A percentile compares a stretch with the other conserved stretches of the same genome.
phyloP scores from a whole-genome alignment of 2,888 invertebrate species.

The Tiphia femorata region DNA sequence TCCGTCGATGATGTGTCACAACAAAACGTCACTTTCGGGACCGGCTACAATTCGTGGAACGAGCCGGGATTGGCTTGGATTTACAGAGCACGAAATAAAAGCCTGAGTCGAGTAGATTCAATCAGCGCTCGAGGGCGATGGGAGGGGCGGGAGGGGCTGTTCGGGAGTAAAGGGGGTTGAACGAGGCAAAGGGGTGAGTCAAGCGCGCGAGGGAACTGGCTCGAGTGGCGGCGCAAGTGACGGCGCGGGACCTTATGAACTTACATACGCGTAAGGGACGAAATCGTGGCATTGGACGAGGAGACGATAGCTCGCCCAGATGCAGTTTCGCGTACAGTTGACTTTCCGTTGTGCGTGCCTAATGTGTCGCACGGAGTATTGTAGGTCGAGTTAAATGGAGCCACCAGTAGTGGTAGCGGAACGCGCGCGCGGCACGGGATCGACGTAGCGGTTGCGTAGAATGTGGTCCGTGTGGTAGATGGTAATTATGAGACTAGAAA shows the following conservation, averaged over 20 bases:
- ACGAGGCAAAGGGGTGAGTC: conserved; percentile 30
- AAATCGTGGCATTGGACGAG: too few relatives aligned
- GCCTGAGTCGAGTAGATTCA: conserved; percentile 39
- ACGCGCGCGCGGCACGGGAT: too few relatives aligned
- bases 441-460: too few relatives aligned
- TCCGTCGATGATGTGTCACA: conserved; percentile 20
- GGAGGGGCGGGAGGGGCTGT: conserved; percentile 23
- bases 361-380: too few relatives aligned
- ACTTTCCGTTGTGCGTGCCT: too few relatives aligned
- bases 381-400: background rate
- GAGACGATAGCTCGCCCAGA: too few relatives aligned
- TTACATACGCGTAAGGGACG: too few relatives aligned
- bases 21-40: conserved; percentile 35
- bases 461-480: too few relatives aligned
- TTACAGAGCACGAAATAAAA: conserved; percentile 42
- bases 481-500: too few relatives aligned
- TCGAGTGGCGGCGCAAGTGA: conserved; percentile 36
- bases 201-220: conserved; percentile 30
- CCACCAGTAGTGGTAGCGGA: background rate
- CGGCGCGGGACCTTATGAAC: too few relatives aligned
- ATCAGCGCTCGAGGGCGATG: conserved; percentile 34
- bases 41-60: conserved; percentile 30
- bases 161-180: background rate
- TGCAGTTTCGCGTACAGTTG: too few relatives aligned
- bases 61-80: conserved; percentile 36